Percentiles rank a stretch among this genome's conserved stretches.
Conservation (phyloP, 2,797 vertebrate genomes). For the Poecilia picta region DNA sequence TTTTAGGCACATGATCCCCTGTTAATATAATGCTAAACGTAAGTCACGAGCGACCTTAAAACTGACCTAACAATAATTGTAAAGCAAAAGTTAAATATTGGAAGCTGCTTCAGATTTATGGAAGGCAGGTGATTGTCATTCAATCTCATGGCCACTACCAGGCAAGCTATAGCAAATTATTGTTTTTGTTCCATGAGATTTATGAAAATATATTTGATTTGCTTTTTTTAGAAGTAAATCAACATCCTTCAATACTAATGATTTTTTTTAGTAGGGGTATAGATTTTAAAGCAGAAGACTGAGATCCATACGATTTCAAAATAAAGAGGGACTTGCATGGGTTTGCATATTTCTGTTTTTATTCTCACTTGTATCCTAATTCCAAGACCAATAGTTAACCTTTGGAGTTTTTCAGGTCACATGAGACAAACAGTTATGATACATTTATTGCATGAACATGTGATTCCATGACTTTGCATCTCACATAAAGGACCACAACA, state of each 20-base stretch:
- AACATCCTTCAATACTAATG: not conserved
- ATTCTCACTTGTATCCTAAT: not conserved
- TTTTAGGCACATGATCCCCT: not conserved
- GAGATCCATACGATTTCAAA: not conserved
- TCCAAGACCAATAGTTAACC: constrained; percentile 30
- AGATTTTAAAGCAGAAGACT: not conserved
- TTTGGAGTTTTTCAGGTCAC: constrained; percentile 55
- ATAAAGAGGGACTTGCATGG: too few relatives aligned
- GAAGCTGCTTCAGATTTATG: not conserved
- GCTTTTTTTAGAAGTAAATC: not conserved
- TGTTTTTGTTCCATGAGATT: not conserved
- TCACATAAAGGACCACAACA: constrained; percentile 32
- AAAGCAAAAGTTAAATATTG: not conserved
- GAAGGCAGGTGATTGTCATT: not conserved
- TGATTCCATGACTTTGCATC: constrained; percentile 37
- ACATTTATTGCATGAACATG: constrained; percentile 42
- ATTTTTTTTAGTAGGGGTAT: not conserved
- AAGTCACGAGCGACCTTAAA: not conserved
- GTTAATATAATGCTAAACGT: not conserved
- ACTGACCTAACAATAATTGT: not conserved
- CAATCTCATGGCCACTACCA: not conserved
- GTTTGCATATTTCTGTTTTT: not conserved
- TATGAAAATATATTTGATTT: not conserved
- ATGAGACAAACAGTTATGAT: constrained; percentile 30
- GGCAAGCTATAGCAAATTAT: not conserved